Evolutionary conservation across 1,140 invertebrate species (phyloP).

Genomic region (Callitettix versicolor): DNA sequence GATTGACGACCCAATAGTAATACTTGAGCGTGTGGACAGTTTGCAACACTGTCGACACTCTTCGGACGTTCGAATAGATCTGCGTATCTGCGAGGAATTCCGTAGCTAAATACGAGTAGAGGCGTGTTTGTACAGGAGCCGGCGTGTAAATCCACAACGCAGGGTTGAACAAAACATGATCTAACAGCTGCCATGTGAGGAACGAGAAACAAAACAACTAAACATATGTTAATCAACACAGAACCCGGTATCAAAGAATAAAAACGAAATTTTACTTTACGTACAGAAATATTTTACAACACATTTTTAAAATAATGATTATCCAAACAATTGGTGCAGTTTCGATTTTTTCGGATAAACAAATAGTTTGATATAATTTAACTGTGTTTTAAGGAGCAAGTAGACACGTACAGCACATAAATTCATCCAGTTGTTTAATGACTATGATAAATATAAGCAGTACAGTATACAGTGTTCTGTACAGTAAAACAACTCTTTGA

Average conservation of each 20-base stretch:
- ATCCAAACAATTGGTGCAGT: too few species aligned
- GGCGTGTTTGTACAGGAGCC: constrained; percentile 86
- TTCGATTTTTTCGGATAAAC: too few species aligned
- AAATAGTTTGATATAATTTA: too few species aligned
- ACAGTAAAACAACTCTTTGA: too few species aligned
- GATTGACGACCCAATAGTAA: constrained; percentile 98
- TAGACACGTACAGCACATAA: too few species aligned
- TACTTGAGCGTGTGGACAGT: constrained; percentile 97
- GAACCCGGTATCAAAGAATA: background rate
- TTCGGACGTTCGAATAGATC: constrained; percentile 92
- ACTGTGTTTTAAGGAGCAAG: too few species aligned
- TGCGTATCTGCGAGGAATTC: constrained; percentile 96
- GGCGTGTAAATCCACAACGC: constrained; percentile 97
- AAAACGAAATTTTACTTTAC: too few species aligned
- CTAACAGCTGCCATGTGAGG: constrained; percentile 70
- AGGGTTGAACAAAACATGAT: constrained; percentile 97
- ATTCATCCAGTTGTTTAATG: too few species aligned
- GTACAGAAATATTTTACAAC: too few species aligned
- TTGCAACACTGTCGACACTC: constrained; percentile 94
- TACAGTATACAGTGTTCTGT: too few species aligned
- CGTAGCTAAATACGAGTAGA: constrained; percentile 95
- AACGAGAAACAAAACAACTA: constrained; percentile 15
- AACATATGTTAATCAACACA: constrained; percentile 9
- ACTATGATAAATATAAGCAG: too few species aligned
- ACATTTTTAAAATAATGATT: too few species aligned